Conservation (phyloP, 2,113 vertebrate genomes). For the Dissostichus mawsoni region DNA sequence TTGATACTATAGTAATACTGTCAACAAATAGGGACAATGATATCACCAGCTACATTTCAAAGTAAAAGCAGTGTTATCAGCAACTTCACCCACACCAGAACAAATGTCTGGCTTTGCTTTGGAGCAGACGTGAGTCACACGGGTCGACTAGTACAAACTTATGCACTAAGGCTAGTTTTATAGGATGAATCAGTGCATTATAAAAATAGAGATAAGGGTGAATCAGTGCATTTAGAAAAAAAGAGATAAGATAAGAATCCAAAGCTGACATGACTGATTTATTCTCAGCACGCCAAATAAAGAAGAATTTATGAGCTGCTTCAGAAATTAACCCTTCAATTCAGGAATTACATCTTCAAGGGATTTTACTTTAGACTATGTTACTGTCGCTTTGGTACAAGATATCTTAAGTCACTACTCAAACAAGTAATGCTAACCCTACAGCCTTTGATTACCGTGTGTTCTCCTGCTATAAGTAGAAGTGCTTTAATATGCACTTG, state of each 20-base stretch:
- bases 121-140: slow-evolving; percentile 29
- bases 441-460: not conserved
- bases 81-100: slow-evolving; percentile 29
- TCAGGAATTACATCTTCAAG: not conserved
- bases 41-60: not conserved
- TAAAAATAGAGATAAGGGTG: not conserved
- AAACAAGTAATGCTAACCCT: not conserved
- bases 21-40: slow-evolving; percentile 39
- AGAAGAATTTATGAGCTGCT: not conserved
- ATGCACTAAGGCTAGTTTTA: slow-evolving; percentile 8
- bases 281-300: not conserved
- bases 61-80: slow-evolving; percentile 8
- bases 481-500: slow-evolving; percentile 19
- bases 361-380: not conserved
- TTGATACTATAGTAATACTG: slow-evolving; percentile 98
- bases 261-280: slow-evolving; percentile 14
- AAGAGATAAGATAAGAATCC: slow-evolving; percentile 15
- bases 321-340: not conserved
- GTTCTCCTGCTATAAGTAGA: not conserved
- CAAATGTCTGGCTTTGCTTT: slow-evolving; percentile 32
- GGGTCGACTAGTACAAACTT: slow-evolving; percentile 19
- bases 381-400: not conserved
- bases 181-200: slow-evolving; percentile 30
- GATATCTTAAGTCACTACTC: not conserved
- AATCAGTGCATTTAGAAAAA: slow-evolving; percentile 21